Evolutionary conservation across 23 tunicate species (phyloP).

Genomic region (Oikopleura dioica): DNA sequence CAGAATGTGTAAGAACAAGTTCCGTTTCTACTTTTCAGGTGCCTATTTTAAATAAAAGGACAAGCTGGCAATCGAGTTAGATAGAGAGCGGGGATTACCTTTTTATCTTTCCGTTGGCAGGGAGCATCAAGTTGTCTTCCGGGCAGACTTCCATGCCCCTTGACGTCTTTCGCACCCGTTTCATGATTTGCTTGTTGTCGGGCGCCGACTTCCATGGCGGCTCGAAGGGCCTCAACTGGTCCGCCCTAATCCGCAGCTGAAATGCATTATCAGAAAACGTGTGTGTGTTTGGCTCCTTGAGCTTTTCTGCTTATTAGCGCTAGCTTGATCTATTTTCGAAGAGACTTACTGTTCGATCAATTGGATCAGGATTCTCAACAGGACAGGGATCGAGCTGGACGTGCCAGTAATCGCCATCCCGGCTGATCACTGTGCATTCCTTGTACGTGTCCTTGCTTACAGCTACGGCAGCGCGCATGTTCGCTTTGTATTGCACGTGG

Average conservation of each 20-base stretch:
- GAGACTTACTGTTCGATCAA: too few species aligned
- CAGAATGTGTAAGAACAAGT: too few species aligned
- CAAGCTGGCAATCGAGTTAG: too few species aligned
- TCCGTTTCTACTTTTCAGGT: too few species aligned
- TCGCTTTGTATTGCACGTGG: background rate
- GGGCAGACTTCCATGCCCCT: conserved; percentile 11
- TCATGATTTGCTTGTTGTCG: background rate
- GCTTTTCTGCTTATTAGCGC: too few species aligned
- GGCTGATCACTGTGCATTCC: background rate
- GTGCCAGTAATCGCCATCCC: conserved; percentile 4
- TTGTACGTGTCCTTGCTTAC: background rate
- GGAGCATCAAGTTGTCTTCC: conserved; percentile 5
- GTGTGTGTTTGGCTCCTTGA: too few species aligned
- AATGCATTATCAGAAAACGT: too few species aligned
- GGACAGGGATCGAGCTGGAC: background rate
- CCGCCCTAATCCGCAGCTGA: too few species aligned
- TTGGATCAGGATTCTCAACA: background rate
- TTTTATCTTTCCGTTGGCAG: background rate
- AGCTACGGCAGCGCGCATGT: background rate
- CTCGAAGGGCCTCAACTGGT: conserved; percentile 7
- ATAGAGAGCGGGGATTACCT: too few species aligned
- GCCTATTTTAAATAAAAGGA: too few species aligned
- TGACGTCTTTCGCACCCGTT: background rate
- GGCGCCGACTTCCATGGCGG: conserved; percentile 11
- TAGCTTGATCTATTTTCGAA: too few species aligned